Percentiles rank a stretch among this genome's conserved stretches.
Conservation (phyloP, 2,113 vertebrate genomes). For the Silurus asotus region DNA sequence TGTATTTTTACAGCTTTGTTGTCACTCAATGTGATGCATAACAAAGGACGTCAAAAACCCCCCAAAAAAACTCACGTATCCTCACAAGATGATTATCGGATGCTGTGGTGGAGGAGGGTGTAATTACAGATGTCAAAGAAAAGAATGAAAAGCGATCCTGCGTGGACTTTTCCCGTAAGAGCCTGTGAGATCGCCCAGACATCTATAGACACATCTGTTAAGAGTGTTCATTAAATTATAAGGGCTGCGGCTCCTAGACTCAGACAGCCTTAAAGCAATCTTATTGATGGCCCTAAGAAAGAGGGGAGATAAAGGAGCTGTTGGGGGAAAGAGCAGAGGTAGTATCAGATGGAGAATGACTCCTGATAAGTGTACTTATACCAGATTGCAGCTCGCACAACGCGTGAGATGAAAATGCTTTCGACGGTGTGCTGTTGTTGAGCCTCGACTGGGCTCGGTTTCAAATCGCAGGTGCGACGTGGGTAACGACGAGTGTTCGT, state of each 20-base stretch:
- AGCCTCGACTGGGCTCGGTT: background rate
- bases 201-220: slow-evolving; percentile 11
- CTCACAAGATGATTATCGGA: background rate
- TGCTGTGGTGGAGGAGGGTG: background rate
- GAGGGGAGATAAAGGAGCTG: slow-evolving; percentile 18
- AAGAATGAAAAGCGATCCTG: background rate
- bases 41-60: background rate
- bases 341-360: slow-evolving; percentile 13
- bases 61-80: background rate
- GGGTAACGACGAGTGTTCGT: slow-evolving; percentile 3
- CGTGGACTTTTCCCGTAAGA: slow-evolving; percentile 17
- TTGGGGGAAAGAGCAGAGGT: background rate
- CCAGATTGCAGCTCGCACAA: background rate
- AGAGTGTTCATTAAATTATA: slow-evolving; percentile 29
- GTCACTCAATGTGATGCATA: background rate
- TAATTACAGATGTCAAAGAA: slow-evolving; percentile 3
- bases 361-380: slow-evolving; percentile 5
- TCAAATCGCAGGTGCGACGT: background rate
- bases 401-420: background rate
- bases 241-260: background rate
- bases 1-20: background rate
- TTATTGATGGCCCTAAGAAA: slow-evolving; percentile 9
- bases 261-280: slow-evolving; percentile 15
- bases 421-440: background rate
- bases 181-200: background rate